Conservation (phyloP, 2,113 vertebrate genomes). For the Cinclus cinclus region DNA sequence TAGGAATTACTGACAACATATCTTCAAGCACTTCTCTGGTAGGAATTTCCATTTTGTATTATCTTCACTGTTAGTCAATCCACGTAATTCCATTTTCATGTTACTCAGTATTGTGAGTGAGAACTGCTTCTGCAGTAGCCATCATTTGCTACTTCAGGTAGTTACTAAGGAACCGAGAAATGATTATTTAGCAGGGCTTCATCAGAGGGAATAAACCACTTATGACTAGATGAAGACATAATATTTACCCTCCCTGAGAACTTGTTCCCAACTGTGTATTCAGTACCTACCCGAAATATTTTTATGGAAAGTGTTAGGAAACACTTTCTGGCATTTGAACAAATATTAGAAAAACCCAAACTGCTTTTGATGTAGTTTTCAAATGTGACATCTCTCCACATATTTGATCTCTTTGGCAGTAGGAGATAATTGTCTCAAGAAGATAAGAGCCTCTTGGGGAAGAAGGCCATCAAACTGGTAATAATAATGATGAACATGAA, state of each 20-base stretch:
- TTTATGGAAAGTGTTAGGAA: not conserved
- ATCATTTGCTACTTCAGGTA: not conserved
- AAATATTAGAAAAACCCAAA: not conserved
- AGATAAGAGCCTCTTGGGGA: not conserved
- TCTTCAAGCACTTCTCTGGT: not conserved
- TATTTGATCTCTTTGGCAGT: not conserved
- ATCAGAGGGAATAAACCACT: not conserved
- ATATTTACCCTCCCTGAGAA: not conserved
- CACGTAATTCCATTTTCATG: not conserved
- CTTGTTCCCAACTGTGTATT: not conserved
- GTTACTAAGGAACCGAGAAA: not conserved
- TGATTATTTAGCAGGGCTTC: not conserved
- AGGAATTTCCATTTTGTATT: not conserved
- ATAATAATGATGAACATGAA: not conserved
- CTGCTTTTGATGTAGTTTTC: not conserved
- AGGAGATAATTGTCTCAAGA: not conserved
- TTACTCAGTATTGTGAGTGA: not conserved
- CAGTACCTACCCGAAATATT: not conserved
- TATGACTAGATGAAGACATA: not conserved
- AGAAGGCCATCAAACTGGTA: not conserved
- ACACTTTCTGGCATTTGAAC: not conserved
- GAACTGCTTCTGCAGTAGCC: not conserved
- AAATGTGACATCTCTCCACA: not conserved
- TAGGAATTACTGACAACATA: not conserved
- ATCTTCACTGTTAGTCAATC: not conserved